Evolutionary conservation across 2,113 vertebrate genomes (phyloP).

Genomic region (Synchiropus splendidus): DNA sequence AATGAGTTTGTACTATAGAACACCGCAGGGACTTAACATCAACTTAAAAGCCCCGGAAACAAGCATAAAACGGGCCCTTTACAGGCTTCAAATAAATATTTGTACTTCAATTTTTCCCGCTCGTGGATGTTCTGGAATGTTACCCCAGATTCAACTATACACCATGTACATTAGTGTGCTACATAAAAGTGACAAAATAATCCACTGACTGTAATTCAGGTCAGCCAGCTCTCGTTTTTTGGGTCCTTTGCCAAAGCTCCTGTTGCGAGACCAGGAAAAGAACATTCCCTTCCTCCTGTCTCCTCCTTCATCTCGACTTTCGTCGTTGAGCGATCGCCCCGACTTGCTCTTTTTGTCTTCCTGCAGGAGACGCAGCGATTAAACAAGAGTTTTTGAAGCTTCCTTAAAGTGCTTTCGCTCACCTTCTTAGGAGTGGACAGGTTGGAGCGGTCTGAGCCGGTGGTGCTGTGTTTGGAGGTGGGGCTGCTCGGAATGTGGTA

Average conservation of each 20-base stretch:
- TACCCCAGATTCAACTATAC: no score
- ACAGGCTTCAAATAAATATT: no score
- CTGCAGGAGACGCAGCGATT: conserved; percentile 13
- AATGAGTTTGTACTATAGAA: no score
- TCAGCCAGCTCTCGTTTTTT: conserved; percentile 85
- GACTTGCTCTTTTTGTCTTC: conserved; percentile 84
- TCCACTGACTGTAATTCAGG: conserved; percentile 71
- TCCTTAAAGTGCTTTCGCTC: conserved; percentile 2
- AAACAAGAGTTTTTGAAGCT: not conserved
- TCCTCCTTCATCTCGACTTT: conserved; percentile 77
- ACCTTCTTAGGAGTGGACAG: conserved; percentile 92
- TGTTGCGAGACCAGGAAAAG: conserved; percentile 92
- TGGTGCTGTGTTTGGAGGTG: conserved; percentile 83
- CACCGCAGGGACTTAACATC: no score
- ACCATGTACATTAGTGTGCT: no score
- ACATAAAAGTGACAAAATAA: not conserved
- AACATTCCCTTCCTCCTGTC: conserved; percentile 78
- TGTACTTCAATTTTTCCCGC: no score
- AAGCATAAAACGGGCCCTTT: no score
- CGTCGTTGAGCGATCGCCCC: conserved; percentile 83
- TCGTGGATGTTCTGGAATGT: no score
- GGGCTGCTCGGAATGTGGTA: conserved; percentile 87
- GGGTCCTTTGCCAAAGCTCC: conserved; percentile 88
- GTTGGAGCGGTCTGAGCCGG: conserved; percentile 79
- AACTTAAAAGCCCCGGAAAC: no score